These are phyloP conservation scores for Diabrotica undecimpunctata DNA, from an alignment of 1,140 invertebrate genomes.

Conservation along the genomic window DNA sequence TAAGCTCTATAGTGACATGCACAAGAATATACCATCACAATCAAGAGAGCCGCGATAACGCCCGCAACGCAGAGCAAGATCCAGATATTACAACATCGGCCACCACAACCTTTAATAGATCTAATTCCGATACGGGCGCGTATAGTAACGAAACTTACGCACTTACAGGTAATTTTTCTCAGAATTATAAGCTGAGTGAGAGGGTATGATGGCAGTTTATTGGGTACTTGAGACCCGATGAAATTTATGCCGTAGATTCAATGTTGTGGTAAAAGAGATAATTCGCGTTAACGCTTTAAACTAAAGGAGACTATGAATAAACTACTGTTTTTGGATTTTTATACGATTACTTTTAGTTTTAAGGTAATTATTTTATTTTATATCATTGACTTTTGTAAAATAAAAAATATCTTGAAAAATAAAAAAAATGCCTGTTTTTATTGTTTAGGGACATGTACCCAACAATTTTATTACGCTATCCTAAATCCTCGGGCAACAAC, in stretches of 20 bases:
- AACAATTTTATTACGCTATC: no score
- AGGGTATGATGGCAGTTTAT: slow-evolving; percentile 40
- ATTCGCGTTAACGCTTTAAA: no score
- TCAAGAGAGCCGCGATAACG: slow-evolving; percentile 35
- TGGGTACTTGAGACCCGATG: slow-evolving; percentile 26
- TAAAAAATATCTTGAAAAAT: no score
- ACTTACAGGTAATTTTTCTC: slow-evolving; percentile 41
- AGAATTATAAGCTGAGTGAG: slow-evolving; percentile 44
- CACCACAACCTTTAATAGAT: slow-evolving; percentile 27
- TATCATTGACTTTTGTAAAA: no score
- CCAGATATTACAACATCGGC: slow-evolving; percentile 9
- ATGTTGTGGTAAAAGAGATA: slow-evolving; percentile 39
- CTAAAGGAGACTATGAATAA: no score
- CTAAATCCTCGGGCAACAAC: no score
- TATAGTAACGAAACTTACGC: slow-evolving; percentile 45
- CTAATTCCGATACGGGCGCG: slow-evolving; percentile 23
- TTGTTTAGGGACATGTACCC: no score
- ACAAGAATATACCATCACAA: slow-evolving; percentile 50
- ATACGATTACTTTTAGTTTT: no score
- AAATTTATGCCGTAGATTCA: slow-evolving; percentile 37
- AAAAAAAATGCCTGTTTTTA: no score
- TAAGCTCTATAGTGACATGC: slow-evolving; percentile 67
- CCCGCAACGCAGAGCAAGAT: slow-evolving; percentile 22
- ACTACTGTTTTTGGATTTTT: no score
- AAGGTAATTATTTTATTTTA: no score